Base-by-base conservation (phyloP, 2,888 invertebrate species). In the Sinodicranocentrus sp. region DNA sequence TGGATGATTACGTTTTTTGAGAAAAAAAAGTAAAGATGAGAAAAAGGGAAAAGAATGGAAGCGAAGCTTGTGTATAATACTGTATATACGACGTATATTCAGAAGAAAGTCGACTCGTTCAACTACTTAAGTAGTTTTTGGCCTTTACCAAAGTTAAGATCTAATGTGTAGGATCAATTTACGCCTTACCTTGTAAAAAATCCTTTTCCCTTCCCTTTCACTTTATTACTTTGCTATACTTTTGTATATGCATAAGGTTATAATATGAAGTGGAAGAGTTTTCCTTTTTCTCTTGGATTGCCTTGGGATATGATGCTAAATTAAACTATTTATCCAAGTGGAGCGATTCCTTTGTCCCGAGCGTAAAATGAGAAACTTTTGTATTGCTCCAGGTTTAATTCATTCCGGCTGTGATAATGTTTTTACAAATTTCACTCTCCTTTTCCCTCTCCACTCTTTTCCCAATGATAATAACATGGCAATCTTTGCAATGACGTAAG, bases 121-220 rank as follows among this genome's bases (percentile, higher is more conserved):
- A 57, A 21, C 21, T 57, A 57, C 23, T 21, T 15, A 23, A 48
- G 54, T 33, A 54, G 48, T 63, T 70, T 77, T 77, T 57, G 59
- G 78, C 68, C 70, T 78, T 70, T 78, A n/a, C 63, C 63, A 57
- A 83, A 77, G 77, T 83, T 77, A 72, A 83, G 76, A 77, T 83
- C 83, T 83, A 83, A 83, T 83, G 77, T 83, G 83, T 39, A 71
- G 83, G 77, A 83, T 83, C 83, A 83, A 83, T 83, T 83, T 83
- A 70, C 83, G 83, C 83, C 77, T 72, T 83, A 83, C 76, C 83
- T 52, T 65, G 19, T 54, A 82, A 59, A 67, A 76, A 63, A 65
- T 79, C 33, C 33, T 54, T 43, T 23, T 59, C 26, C 59, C 33
- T 33, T 6, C 33, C 10, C 33, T 33, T 68, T 44, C 48, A 25